Percentiles rank a stretch among this genome's conserved stretches.
phyloP scores from a whole-genome alignment of 1,140 invertebrate species.

The Ceratitis capitata region DNA sequence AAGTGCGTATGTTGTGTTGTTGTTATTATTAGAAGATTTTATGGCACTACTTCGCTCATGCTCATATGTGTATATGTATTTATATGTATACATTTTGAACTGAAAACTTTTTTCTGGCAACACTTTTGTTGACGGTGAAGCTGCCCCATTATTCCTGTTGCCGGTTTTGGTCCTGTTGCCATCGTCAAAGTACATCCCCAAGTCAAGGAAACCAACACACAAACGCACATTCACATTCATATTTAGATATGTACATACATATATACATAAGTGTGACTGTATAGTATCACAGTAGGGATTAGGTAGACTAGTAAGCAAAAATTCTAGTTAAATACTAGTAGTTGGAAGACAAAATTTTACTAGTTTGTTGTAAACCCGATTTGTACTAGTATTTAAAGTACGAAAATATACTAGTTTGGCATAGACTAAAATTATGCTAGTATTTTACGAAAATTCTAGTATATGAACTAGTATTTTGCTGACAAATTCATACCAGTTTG shows the following conservation, averaged over 20 bases:
- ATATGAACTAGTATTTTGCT: no score
- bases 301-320: no score
- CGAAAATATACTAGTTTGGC: no score
- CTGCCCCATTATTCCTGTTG: not conserved
- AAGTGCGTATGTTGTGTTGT: not conserved
- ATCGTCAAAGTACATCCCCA: slow-evolving; percentile 10
- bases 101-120: slow-evolving; percentile 25
- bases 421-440: no score
- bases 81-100: not conserved
- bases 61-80: not conserved
- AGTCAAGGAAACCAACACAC: not conserved
- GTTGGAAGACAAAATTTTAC: no score
- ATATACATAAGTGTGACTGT: no score
- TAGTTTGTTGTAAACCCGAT: no score
- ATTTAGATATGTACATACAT: not conserved
- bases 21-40: not conserved
- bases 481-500: no score
- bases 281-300: no score
- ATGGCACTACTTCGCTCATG: not conserved
- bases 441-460: no score
- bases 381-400: no score
- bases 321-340: no score
- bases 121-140: not conserved
- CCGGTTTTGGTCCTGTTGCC: not conserved
- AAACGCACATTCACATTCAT: not conserved